Conservation (phyloP, 2,797 vertebrate species). For the Pseudomugil tenellus region DNA sequence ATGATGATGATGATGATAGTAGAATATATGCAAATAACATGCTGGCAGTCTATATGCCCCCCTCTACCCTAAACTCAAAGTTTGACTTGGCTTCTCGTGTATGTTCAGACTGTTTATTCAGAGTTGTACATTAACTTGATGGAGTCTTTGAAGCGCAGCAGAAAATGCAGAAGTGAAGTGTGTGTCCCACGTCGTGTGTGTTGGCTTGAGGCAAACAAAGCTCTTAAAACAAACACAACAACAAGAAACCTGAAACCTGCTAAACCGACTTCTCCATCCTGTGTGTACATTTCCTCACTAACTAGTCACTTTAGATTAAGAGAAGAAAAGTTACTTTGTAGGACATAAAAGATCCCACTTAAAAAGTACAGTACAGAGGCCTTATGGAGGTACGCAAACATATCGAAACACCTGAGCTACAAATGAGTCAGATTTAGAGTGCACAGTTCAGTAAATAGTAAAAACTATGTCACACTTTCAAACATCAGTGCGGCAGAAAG, state of each 20-base stretch:
- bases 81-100: conserved; percentile 59
- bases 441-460: background rate
- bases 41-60: background rate
- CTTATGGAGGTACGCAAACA: background rate
- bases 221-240: conserved; percentile 18
- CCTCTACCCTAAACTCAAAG: conserved; percentile 24
- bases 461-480: background rate
- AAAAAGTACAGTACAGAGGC: background rate
- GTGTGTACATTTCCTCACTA: background rate
- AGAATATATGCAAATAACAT: conserved; percentile 9
- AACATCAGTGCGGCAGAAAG: background rate
- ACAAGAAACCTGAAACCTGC: conserved; percentile 26
- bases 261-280: background rate
- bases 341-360: background rate
- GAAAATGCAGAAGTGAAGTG: conserved; percentile 39
- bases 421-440: background rate
- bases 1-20: too few species aligned
- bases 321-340: background rate
- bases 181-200: conserved; percentile 36
- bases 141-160: conserved; percentile 58
- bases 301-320: background rate
- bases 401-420: background rate
- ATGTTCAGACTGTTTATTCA: conserved; percentile 68
- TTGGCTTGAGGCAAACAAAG: conserved; percentile 24
- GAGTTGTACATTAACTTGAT: conserved; percentile 80